Evolutionary conservation across 2,113 vertebrate genomes (phyloP), one percentile per base, ranked within the genome.

Genomic region (Tyto alba): DNA sequence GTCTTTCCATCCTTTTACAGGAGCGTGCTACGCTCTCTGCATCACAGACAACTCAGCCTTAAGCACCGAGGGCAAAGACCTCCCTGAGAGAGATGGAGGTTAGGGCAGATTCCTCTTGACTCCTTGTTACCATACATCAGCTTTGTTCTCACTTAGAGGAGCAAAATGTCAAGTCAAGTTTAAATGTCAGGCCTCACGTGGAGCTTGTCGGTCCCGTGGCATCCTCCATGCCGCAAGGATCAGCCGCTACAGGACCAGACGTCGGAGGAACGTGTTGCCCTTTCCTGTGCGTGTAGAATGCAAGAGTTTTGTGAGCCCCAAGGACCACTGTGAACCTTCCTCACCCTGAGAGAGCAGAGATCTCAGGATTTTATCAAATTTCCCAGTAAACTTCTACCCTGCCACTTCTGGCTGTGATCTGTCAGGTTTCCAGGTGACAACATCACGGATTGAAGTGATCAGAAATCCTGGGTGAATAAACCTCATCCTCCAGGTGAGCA

Each of bases 221-320:
- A 52, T 63, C 72, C 29, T 68, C 66, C 13, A 1, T 1, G 7
- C 25, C 89, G 66, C 60, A 41, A 57, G 43, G 66, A 73, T 57
- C n/a, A 50, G 19, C 56, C 0, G 1, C 74, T 38, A 6, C 60
- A 50, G 36, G 36, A 53, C 29, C 32, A 30, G 50, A 32, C 0
- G 0, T 15, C 0, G 0, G 43, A 74, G 27, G 14, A 56, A 43
- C 0, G 5, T 3, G 45, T 32, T 76, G 47, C 80, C 76, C 75
- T 76, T 81, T 62, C 36, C 25, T 40, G 36, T 16, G 43, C 36
- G 3, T 4, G 36, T n/a, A 13, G 16, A 6, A 32, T 0, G 0
- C 20, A 18, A 36, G 29, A 63, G 32, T 26, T 81, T 27, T 60
- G 57, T 0, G 5, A 71, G 23, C 40, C 11, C 17, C 16, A 13